A percentile compares a stretch with the other conserved stretches of the same genome.
These are phyloP conservation scores for Spea hammondii DNA, from an alignment of 2,797 vertebrate genomes.

Conservation along the genomic window DNA sequence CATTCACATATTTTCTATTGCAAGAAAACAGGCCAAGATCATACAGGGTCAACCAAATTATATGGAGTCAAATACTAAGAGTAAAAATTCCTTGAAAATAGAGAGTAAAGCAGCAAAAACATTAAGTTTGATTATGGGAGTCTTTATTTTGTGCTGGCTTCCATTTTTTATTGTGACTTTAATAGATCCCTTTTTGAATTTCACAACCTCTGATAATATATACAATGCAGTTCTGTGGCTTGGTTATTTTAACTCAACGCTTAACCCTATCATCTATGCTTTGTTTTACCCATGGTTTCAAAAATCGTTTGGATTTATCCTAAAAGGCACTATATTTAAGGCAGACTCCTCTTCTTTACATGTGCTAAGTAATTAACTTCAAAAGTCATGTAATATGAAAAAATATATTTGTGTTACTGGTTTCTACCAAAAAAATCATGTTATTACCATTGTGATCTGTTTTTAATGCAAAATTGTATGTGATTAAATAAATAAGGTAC, in stretches of 20 bases:
- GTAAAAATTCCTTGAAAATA: conserved; percentile 37
- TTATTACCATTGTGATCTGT: no score
- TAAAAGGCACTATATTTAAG: not conserved
- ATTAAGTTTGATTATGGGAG: conserved; percentile 63
- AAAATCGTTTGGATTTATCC: conserved; percentile 58
- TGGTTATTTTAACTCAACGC: conserved; percentile 67
- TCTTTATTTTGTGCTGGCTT: conserved; percentile 62
- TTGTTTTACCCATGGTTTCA: conserved; percentile 71
- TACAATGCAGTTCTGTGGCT: conserved; percentile 64
- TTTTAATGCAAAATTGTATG: no score
- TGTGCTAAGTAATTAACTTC: no score
- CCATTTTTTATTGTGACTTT: conserved; percentile 63
- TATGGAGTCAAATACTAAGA: not conserved
- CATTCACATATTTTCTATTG: conserved; percentile 53
- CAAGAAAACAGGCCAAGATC: conserved; percentile 54
- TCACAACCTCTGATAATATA: conserved; percentile 54
- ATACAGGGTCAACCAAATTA: conserved; percentile 7
- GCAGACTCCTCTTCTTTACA: no score
- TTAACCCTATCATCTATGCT: conserved; percentile 69
- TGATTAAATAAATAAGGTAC: no score
- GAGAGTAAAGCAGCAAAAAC: conserved; percentile 59
- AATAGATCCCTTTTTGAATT: conserved; percentile 57
- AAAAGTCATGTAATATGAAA: no score
- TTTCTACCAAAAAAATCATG: no score
- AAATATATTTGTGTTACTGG: no score